Percentiles rank a stretch among this genome's conserved stretches.
Evolutionary conservation across 2,113 vertebrate species (phyloP).

Genomic region (Cygnus buccinator): DNA sequence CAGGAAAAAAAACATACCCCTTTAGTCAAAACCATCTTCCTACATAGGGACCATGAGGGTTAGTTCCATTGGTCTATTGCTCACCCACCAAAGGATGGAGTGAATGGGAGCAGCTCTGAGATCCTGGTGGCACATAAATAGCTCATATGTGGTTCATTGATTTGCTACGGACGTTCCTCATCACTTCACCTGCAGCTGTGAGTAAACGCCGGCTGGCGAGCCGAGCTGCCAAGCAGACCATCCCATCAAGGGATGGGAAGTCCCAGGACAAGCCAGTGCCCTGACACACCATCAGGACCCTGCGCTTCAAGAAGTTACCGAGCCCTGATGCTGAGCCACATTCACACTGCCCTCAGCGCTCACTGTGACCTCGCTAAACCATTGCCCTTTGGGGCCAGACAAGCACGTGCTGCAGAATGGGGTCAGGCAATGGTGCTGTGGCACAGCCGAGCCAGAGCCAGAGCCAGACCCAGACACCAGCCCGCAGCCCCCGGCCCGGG

Average conservation of each 20-base stretch:
- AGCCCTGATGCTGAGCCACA: too few relatives aligned
- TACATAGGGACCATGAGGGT: neutral
- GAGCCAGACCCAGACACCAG: neutral
- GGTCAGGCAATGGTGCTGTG: too few relatives aligned
- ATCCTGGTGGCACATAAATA: neutral
- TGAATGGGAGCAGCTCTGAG: neutral
- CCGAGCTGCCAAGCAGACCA: neutral
- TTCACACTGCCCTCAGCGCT: neutral
- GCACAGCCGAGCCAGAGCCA: too few relatives aligned
- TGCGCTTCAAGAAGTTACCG: neutral
- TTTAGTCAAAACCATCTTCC: neutral
- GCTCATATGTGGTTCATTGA: neutral
- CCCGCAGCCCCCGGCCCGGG: neutral
- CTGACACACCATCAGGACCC: too few relatives aligned
- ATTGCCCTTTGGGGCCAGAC: too few relatives aligned
- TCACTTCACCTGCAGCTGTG: neutral
- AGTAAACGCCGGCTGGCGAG: neutral
- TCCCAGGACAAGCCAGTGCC: neutral
- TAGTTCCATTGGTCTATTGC: neutral
- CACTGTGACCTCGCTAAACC: too few relatives aligned
- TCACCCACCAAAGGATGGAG: neutral
- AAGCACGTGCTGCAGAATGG: neutral
- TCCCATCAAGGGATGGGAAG: neutral
- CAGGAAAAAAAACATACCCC: neutral
- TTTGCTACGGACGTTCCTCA: neutral